Base-by-base conservation (phyloP, 2,888 invertebrate species). In the Melanostoma mellinum region DNA sequence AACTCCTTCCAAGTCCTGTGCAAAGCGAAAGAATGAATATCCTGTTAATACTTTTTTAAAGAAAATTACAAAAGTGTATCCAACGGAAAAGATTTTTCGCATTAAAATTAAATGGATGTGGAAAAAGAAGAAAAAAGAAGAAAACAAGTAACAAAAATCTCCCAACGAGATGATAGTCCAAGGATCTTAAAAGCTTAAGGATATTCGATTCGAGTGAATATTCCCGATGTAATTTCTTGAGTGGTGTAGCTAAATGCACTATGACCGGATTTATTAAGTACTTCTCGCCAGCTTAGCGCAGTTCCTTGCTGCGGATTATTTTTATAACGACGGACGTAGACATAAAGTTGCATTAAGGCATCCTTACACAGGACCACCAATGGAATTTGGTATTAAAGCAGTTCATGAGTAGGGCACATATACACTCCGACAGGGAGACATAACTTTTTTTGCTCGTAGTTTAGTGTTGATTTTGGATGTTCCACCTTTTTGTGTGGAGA, bases 31-130 rank as follows among this genome's bases (percentile, higher is more conserved):
- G 20, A 20, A 42, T 61, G 60, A 38, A 68, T 50, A 77, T 72
- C 67, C 61, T 48, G 53, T 76, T 77, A 81, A 81, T 75, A 63
- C 74, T 65, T 71, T 76, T 42, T 76, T 75, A 3, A 42, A 35
- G 80, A 46, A 80, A 80, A 75, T 80, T 81, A 61, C 77, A 61
- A 81, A 81, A 81, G 77, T 81, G 68, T 77, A 71, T 77, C 50
- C 38, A 60, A 50, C 61, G 72, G 55, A 61, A 72, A 61, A 61
- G 67, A 76, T 56, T 75, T 69, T 52, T 32, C 76, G 52, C 44
- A 81, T 77, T 61, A 60, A 60, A 72, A 71, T 48, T 6, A 55
- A 76, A 71, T 55, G 42, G 52, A 52, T 53, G 53, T 58, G 36
- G 44, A 33, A 30, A 67, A 48, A 33, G 48, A 33, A 52, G 10